Evolutionary conservation across 2,797 vertebrate genomes (phyloP).

Genomic region (Hephaestus fuliginosus): DNA sequence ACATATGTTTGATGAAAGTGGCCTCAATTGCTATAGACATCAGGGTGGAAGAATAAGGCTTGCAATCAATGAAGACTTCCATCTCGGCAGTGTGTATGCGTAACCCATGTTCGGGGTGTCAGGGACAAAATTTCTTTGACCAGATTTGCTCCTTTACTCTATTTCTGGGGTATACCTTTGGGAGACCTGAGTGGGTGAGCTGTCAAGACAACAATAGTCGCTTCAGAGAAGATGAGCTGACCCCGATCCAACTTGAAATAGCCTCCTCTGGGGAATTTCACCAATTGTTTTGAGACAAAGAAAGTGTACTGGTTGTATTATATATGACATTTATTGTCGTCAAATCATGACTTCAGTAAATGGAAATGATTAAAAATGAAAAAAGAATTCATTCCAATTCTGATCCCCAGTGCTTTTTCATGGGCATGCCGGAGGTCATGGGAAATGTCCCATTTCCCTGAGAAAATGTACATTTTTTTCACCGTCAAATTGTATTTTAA

Average conservation of each 20-base stretch:
- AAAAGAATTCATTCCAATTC: constrained; percentile 4
- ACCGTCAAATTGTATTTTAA: neutral
- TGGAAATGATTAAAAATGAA: constrained; percentile 40
- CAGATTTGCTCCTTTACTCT: constrained; percentile 35
- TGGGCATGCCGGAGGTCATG: neutral
- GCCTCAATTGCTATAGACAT: neutral
- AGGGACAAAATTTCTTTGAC: constrained; percentile 22
- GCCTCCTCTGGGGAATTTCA: constrained; percentile 40
- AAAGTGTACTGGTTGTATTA: constrained; percentile 7
- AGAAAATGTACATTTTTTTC: neutral
- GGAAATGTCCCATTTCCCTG: neutral
- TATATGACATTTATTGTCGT: constrained; percentile 24
- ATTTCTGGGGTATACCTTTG: constrained; percentile 55
- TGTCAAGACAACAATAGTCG: constrained; percentile 66
- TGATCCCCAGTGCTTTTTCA: neutral
- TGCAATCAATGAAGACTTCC: neutral
- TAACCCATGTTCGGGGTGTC: neutral
- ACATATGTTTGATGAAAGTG: constrained; percentile 32
- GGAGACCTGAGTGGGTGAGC: constrained; percentile 66
- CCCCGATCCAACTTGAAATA: constrained; percentile 60
- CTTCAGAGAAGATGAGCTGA: constrained; percentile 56
- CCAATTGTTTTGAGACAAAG: constrained; percentile 50
- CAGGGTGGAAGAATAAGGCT: neutral
- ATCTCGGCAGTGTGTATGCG: neutral
- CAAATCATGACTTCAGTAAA: neutral